These are phyloP conservation scores for Scaptomyza flava DNA, from an alignment of 2,888 invertebrate genomes.

Conservation along the genomic window DNA sequence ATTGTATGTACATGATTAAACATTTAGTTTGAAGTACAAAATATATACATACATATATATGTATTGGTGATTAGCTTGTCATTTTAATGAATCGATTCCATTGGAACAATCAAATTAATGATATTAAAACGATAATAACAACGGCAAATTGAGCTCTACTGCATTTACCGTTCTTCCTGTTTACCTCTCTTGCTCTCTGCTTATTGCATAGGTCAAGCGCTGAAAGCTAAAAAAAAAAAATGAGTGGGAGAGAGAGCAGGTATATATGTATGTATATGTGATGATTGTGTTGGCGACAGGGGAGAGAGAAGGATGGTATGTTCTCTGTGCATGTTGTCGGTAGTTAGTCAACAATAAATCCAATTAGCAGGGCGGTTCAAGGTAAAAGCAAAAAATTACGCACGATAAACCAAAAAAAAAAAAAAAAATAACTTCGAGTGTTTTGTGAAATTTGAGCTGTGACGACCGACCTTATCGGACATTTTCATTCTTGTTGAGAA, in stretches of 20 bases:
- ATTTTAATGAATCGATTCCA: slow-evolving; percentile 15
- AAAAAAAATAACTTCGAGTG: slow-evolving; percentile 23
- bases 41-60: neutral
- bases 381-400: slow-evolving; percentile 63
- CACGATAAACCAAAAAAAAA: slow-evolving; percentile 56
- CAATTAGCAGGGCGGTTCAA: slow-evolving; percentile 71
- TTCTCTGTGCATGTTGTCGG: slow-evolving; percentile 51
- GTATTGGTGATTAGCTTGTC: slow-evolving; percentile 28
- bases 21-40: slow-evolving; percentile 3
- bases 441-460: slow-evolving; percentile 36
- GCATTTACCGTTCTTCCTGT: neutral
- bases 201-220: slow-evolving; percentile 28
- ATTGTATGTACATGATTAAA: slow-evolving; percentile 7
- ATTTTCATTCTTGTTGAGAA: slow-evolving; percentile 27
- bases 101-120: slow-evolving; percentile 3
- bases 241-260: neutral
- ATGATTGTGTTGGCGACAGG: neutral
- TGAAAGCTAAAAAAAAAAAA: neutral
- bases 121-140: neutral
- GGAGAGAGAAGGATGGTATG: neutral
- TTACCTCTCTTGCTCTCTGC: neutral
- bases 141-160: slow-evolving; percentile 2
- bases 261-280: neutral
- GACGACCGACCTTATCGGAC: slow-evolving; percentile 57
- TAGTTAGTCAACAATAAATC: slow-evolving; percentile 78